Conservation (phyloP, 2,888 invertebrate genomes). For the Thumatha senex region DNA sequence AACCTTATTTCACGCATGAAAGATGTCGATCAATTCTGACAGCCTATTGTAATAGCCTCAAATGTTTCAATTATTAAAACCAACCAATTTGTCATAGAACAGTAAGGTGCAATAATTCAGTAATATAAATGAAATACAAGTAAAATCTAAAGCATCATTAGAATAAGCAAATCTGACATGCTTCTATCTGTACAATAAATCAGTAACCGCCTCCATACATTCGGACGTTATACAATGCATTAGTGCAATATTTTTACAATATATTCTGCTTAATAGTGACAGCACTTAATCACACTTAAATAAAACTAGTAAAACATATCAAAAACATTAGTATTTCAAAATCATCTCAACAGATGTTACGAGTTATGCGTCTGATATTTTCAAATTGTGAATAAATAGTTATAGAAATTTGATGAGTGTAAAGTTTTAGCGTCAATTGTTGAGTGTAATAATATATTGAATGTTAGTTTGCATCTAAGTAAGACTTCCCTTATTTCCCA, state of each 20-base stretch:
- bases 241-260: constrained; percentile 19
- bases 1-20: not conserved
- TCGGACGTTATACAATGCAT: constrained; percentile 25
- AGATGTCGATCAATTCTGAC: not conserved
- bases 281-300: constrained; percentile 20
- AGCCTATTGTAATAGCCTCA: too few species aligned
- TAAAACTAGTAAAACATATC: not conserved
- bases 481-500: too few species aligned
- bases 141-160: constrained; percentile 19
- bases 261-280: constrained; percentile 16
- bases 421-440: too few species aligned
- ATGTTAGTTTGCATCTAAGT: too few species aligned
- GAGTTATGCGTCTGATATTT: too few species aligned
- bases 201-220: constrained; percentile 10
- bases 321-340: constrained; percentile 5
- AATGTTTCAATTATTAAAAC: not conserved
- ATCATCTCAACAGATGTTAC: not conserved
- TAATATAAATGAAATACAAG: constrained; percentile 18
- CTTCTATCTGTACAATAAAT: constrained; percentile 29
- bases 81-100: constrained; percentile 12
- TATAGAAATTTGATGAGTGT: too few species aligned
- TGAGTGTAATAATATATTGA: too few species aligned
- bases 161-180: constrained; percentile 28
- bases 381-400: too few species aligned
- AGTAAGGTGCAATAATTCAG: constrained; percentile 18